Conservation (phyloP, 1,140 invertebrate genomes). For the Zophobas morio region DNA sequence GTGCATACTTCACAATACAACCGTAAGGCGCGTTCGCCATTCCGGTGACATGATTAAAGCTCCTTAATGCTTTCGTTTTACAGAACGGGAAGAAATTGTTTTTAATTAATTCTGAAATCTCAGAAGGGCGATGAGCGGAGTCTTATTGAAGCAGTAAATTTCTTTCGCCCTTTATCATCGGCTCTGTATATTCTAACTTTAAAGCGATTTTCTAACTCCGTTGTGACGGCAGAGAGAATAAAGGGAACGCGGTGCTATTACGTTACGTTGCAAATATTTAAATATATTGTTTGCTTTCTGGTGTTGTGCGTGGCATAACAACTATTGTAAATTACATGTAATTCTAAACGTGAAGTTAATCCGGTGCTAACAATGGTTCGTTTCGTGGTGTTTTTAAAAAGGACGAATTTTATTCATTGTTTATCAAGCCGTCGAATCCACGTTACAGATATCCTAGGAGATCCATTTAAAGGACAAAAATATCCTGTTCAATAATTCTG, state of each 20-base stretch:
- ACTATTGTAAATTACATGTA: conserved; percentile 18
- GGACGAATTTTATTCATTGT: no score
- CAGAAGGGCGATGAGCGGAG: neutral
- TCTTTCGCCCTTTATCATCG: conserved; percentile 2
- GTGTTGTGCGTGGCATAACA: conserved; percentile 21
- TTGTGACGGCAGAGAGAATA: neutral
- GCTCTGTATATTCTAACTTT: neutral
- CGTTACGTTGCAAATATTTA: conserved; percentile 36
- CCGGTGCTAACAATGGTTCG: no score
- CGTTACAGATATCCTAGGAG: no score
- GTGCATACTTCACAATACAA: no score
- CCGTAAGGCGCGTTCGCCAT: neutral
- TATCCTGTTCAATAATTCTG: no score
- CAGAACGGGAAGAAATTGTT: conserved; percentile 19
- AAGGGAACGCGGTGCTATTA: conserved; percentile 22
- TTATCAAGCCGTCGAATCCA: no score
- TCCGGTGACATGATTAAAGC: conserved; percentile 16
- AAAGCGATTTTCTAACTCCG: neutral
- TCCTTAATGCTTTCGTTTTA: conserved; percentile 11
- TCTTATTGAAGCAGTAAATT: conserved; percentile 30
- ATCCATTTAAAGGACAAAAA: no score
- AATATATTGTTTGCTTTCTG: conserved; percentile 28
- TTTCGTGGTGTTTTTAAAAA: no score
- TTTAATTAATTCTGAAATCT: conserved; percentile 38
- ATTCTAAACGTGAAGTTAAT: no score